These are phyloP conservation scores for Siniperca knerii DNA, from an alignment of 2,113 vertebrate genomes.

Conservation along the genomic window DNA sequence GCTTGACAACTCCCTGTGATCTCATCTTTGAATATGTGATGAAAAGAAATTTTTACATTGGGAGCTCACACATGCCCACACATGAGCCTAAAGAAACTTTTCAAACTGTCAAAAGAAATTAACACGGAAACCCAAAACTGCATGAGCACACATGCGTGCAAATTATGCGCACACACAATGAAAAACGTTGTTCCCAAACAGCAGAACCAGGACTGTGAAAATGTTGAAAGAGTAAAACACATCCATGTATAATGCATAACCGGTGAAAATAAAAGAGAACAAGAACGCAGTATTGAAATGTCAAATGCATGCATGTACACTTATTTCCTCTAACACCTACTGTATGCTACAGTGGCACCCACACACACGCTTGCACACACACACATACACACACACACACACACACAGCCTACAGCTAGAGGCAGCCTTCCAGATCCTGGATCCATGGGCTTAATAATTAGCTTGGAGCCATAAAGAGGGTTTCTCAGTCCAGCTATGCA, in stretches of 20 bases:
- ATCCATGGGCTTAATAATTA: constrained; percentile 74
- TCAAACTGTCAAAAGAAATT: constrained; percentile 54
- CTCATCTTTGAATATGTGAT: constrained; percentile 37
- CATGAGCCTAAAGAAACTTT: constrained; percentile 39
- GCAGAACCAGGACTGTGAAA: constrained; percentile 7
- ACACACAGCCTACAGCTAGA: constrained; percentile 45
- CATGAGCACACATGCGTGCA: neutral
- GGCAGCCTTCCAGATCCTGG: constrained; percentile 66
- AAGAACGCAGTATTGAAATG: constrained; percentile 33
- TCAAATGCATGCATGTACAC: constrained; percentile 33
- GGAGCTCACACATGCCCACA: constrained; percentile 23
- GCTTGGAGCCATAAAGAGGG: constrained; percentile 63
- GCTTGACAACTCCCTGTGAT: constrained; percentile 39
- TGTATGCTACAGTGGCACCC: constrained; percentile 13
- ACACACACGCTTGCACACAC: constrained; percentile 25
- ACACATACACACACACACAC: constrained; percentile 27
- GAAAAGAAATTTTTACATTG: constrained; percentile 36
- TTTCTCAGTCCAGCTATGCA: constrained; percentile 59
- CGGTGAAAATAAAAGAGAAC: constrained; percentile 20
- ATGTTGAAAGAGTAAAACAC: constrained; percentile 24
- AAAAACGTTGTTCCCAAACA: constrained; percentile 5
- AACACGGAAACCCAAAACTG: constrained; percentile 3
- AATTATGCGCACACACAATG: neutral
- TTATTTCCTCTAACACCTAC: constrained; percentile 27
- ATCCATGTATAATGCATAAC: constrained; percentile 34